These are phyloP conservation scores for Labeo rohita DNA, from an alignment of 2,113 vertebrate species.

Conservation along the genomic window DNA sequence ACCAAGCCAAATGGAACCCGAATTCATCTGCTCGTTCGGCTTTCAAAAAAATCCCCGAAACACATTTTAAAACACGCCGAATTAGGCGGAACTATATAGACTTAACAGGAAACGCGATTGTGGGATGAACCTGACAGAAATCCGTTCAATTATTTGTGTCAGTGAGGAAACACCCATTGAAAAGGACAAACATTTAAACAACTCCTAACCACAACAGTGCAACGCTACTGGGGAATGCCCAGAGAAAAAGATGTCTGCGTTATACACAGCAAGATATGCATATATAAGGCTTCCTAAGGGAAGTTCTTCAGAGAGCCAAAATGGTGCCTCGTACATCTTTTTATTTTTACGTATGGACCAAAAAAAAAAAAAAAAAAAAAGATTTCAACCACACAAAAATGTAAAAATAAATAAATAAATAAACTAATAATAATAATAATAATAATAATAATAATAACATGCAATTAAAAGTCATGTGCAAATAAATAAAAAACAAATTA, in stretches of 20 bases:
- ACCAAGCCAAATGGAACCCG: conserved; percentile 77
- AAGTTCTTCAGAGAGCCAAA: too few species aligned
- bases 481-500: too few species aligned
- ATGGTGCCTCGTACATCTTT: background rate
- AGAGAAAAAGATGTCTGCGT: background rate
- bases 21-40: conserved; percentile 72
- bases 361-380: background rate
- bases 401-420: too few species aligned
- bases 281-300: too few species aligned
- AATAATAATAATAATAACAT: too few species aligned
- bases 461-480: too few species aligned
- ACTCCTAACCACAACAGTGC: background rate
- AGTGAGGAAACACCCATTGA: background rate
- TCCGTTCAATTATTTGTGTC: background rate
- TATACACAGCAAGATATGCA: too few species aligned
- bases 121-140: background rate
- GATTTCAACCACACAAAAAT: background rate
- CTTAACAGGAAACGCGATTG: background rate
- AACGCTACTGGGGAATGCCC: background rate
- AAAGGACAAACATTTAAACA: background rate
- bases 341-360: background rate
- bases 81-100: background rate
- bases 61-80: conserved; percentile 19
- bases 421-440: too few species aligned
- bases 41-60: background rate